Evolutionary conservation across 2,797 vertebrate species (phyloP).

Genomic region (Chelon auratus): DNA sequence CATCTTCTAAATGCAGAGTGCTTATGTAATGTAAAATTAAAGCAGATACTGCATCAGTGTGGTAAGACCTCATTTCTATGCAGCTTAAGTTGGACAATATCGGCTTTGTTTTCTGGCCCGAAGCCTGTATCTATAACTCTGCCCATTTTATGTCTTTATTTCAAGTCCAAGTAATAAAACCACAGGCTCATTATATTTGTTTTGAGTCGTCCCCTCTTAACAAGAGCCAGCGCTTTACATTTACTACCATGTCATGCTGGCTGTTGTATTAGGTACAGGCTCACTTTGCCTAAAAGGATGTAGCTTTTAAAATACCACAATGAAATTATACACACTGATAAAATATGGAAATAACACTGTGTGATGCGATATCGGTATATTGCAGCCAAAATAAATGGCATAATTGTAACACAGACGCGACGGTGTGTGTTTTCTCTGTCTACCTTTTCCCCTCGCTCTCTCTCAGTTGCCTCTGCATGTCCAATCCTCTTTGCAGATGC

Average conservation of each 20-base stretch:
- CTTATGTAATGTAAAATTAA: constrained; percentile 8
- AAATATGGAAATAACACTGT: neutral
- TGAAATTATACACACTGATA: neutral
- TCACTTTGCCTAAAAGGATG: constrained; percentile 1
- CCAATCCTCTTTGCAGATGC: constrained; percentile 20
- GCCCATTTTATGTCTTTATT: constrained; percentile 22
- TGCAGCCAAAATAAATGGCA: neutral
- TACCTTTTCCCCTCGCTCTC: neutral
- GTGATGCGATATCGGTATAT: neutral
- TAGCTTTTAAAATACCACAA: neutral
- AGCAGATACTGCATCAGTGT: constrained; percentile 16
- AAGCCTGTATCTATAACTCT: constrained; percentile 24
- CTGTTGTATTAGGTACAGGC: neutral
- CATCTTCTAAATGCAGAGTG: neutral
- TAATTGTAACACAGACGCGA: neutral
- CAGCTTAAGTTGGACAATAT: constrained; percentile 13
- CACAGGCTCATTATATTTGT: constrained; percentile 32
- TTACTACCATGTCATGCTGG: neutral
- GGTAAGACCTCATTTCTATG: constrained; percentile 20
- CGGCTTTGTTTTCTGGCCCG: constrained; percentile 17
- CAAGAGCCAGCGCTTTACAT: neutral
- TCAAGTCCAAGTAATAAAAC: constrained; percentile 18
- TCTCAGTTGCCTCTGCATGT: constrained; percentile 7
- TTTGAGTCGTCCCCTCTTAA: constrained; percentile 27
- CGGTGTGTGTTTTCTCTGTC: constrained; percentile 1